These are phyloP conservation scores for Stegodyphus mimosarum DNA, from an alignment of 1,140 invertebrate genomes.

Conservation along the genomic window DNA sequence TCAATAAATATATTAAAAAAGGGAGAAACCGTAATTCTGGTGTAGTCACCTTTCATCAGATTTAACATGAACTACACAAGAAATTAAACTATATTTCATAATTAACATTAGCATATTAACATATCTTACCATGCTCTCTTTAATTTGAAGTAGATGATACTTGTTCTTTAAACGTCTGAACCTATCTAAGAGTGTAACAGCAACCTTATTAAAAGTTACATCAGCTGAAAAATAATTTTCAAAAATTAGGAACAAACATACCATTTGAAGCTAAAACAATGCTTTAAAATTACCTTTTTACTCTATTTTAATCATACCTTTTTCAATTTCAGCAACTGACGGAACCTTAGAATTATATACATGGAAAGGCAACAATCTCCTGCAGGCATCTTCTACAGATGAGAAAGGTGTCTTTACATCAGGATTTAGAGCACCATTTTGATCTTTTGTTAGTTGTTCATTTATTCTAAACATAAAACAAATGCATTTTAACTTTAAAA, in stretches of 20 bases:
- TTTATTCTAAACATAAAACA: constrained; percentile 71
- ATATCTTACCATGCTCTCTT: constrained; percentile 82
- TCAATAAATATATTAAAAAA: too few relatives aligned
- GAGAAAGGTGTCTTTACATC: constrained; percentile 82
- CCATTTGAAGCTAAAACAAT: neutral
- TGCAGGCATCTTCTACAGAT: constrained; percentile 80
- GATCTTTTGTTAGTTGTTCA: constrained; percentile 82
- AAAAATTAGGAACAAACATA: too few relatives aligned
- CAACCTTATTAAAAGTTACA: constrained; percentile 80
- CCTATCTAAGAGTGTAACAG: constrained; percentile 79
- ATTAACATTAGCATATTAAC: too few relatives aligned
- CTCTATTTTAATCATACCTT: constrained; percentile 65
- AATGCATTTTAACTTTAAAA: neutral
- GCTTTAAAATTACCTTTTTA: neutral
- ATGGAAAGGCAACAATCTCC: constrained; percentile 84
- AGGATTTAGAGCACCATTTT: constrained; percentile 80
- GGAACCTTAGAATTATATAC: constrained; percentile 79
- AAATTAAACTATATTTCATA: too few relatives aligned
- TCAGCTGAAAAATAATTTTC: constrained; percentile 72
- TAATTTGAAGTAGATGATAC: constrained; percentile 81
- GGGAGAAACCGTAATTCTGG: too few relatives aligned
- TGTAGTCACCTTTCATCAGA: too few relatives aligned
- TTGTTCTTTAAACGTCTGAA: constrained; percentile 81
- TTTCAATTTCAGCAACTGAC: constrained; percentile 76
- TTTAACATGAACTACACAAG: too few relatives aligned